Conservation (phyloP, 2,113 vertebrate genomes). For the Microcebus tavaratra region DNA sequence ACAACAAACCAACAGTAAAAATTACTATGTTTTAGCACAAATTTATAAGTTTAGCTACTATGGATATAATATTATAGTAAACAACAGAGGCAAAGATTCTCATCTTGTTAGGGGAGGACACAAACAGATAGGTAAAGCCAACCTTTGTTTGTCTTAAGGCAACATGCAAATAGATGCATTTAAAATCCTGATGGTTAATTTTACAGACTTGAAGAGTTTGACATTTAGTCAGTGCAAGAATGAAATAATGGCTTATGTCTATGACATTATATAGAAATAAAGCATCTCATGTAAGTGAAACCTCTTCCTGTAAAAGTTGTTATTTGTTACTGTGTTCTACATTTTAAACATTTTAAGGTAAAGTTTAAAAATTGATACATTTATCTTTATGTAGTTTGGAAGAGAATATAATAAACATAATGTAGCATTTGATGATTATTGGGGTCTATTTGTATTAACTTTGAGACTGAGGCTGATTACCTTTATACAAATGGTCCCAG, state of each 20-base stretch:
- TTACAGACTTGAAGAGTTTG: neutral
- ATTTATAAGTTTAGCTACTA: neutral
- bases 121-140: neutral
- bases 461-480: neutral
- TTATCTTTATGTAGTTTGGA: neutral
- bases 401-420: neutral
- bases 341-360: neutral
- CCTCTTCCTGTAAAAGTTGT: neutral
- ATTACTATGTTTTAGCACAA: neutral
- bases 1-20: slow-evolving; percentile 18
- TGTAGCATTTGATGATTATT: neutral
- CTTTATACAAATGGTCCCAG: neutral
- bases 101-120: neutral
- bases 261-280: neutral
- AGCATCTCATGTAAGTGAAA: neutral
- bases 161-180: neutral
- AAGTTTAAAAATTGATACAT: neutral
- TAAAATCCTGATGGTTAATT: slow-evolving; percentile 33
- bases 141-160: neutral
- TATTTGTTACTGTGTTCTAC: neutral
- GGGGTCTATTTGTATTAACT: neutral
- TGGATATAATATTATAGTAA: neutral
- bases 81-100: neutral
- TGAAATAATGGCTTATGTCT: neutral
- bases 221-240: neutral